Conservation (phyloP, 1,140 invertebrate species). For the Leucophenga varia region DNA sequence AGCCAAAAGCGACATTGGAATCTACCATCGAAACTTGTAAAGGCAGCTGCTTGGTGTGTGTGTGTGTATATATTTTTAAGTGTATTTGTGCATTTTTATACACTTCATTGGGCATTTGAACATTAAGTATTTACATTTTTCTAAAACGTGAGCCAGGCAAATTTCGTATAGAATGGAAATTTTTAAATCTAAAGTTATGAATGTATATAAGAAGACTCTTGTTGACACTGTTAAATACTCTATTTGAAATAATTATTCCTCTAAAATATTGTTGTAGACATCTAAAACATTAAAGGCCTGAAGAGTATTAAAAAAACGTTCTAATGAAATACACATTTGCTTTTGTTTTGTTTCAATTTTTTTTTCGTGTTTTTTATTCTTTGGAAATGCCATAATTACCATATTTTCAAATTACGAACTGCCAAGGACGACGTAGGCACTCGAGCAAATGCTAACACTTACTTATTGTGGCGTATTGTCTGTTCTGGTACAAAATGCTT, state of each 20-base stretch:
- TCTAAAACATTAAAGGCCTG: no score
- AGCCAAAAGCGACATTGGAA: constrained; percentile 16
- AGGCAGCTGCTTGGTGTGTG: constrained; percentile 1
- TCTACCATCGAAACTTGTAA: not conserved
- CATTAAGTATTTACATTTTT: no score
- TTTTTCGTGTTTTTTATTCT: constrained; percentile 14
- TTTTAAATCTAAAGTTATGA: no score
- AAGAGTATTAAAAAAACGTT: no score
- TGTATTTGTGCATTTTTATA: constrained; percentile 3
- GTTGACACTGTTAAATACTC: no score
- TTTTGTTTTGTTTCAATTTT: constrained; percentile 1
- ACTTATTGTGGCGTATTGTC: not conserved
- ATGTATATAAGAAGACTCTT: no score
- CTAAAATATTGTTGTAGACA: no score
- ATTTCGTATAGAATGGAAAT: no score
- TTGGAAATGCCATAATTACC: constrained; percentile 43
- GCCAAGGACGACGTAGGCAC: constrained; percentile 29
- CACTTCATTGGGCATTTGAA: no score
- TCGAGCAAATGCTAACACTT: not conserved
- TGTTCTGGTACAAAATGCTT: not conserved
- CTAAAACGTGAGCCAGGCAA: no score
- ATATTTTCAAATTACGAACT: constrained; percentile 52
- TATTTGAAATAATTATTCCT: no score
- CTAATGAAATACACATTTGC: no score
- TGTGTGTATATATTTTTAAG: not conserved